Evolutionary conservation across 2,113 vertebrate species (phyloP), one percentile per base, ranked within the genome.

Genomic region (Stomatorhinus ivindoensis): DNA sequence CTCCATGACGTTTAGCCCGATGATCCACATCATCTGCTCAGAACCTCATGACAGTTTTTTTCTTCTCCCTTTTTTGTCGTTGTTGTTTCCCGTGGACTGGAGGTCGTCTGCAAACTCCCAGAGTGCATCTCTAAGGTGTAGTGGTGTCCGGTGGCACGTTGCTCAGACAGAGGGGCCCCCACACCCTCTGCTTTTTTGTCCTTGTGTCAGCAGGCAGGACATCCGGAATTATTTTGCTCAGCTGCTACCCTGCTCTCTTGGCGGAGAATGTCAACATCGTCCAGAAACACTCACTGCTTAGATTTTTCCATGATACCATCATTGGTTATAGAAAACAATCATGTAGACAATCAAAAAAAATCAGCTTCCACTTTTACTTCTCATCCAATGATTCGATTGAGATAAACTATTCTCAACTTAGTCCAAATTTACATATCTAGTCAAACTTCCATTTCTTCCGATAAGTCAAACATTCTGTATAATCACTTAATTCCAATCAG

Each of bases 101-200:
- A 96, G 95, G 95, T 96, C 95, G 95, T 24, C 83, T 90, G 93
- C 94, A 95, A 95, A 96, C 94, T 95, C 95, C 93, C 94, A 93
- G 93, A 92, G 93, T 92, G 94, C 92, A 93, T 94, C 94, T 95
- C 94, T 94, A 21, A 94, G 95, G 94, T 94, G 93, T 93, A 95
- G 92, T 93, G 91, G 89, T 91, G 92, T 95, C 94, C 94, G 94
- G 92, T 94, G 94, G 95, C 94, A 94, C 93, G 91, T 93, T 93
- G 93, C 93, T 93, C 94, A 93, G 92, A 93, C 92, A 93, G 94
- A 94, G 94, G 93, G 94, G 94, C 94, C 94, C 94, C 94, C 17
- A n/a, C 10, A 6, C 46, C 39, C 39, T 47, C 6, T 8, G 82
- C 46, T 53, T 53, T 53, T 89, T 89, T 90, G 88, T 89, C 90